phyloP scores from a whole-genome alignment of 2,797 vertebrate genomes.

The Pelochelys cantorii region DNA sequence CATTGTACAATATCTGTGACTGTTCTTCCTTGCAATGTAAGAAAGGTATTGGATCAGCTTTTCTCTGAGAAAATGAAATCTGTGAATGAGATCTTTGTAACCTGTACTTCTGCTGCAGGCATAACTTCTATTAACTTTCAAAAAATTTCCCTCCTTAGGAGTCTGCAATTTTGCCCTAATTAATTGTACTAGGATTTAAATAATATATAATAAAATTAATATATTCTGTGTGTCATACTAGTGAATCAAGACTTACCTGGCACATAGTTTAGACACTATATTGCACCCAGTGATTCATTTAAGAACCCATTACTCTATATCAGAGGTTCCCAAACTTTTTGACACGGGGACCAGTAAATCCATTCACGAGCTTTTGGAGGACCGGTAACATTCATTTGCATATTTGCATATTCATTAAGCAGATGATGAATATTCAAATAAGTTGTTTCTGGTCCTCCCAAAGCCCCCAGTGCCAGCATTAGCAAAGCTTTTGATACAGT shows the following conservation, averaged over 20 bases:
- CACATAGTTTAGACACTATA: slow-evolving; percentile 66
- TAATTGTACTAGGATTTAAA: slow-evolving; percentile 55
- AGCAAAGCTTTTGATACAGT: too few species aligned
- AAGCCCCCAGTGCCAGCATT: too few species aligned
- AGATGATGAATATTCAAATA: too few species aligned
- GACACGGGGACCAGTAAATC: too few species aligned
- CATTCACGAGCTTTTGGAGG: too few species aligned
- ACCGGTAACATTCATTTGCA: too few species aligned
- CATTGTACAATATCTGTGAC: neutral
- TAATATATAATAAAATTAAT: slow-evolving; percentile 56
- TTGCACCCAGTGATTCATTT: slow-evolving; percentile 60
- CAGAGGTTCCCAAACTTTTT: too few species aligned
- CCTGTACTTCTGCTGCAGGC: neutral
- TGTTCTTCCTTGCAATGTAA: slow-evolving; percentile 18
- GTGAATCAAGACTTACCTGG: slow-evolving; percentile 61
- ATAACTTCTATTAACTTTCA: slow-evolving; percentile 15
- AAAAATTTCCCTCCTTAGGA: neutral
- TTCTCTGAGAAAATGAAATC: neutral
- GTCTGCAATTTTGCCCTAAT: slow-evolving; percentile 38
- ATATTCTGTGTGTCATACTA: slow-evolving; percentile 55
- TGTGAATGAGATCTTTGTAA: neutral
- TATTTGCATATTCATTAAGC: too few species aligned
- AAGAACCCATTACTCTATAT: slow-evolving; percentile 61
- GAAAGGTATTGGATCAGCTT: neutral
- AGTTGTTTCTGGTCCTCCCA: too few species aligned